A percentile compares a stretch with the other conserved stretches of the same genome.
Evolutionary conservation across 2,797 vertebrate species (phyloP).

Genomic region (Spheniscus humboldti): DNA sequence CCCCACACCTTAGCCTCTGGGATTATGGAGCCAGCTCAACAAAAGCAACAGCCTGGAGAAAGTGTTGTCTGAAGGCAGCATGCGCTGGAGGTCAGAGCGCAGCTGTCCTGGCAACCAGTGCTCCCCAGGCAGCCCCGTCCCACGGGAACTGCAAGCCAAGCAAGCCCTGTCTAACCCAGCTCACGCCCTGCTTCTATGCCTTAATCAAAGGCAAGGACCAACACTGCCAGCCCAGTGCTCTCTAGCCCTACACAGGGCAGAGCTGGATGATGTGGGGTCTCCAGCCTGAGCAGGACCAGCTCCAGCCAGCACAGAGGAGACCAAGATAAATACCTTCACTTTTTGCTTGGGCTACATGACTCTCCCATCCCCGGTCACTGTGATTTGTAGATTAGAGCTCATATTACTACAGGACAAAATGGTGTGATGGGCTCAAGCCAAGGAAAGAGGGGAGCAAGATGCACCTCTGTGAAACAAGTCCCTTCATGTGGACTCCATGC

Average conservation of each 20-base stretch:
- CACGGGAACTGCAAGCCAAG: background rate
- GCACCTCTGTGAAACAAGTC: background rate
- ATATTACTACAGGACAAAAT: background rate
- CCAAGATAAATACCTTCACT: background rate
- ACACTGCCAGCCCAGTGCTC: background rate
- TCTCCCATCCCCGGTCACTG: background rate
- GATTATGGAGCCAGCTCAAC: background rate
- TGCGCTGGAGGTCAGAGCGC: background rate
- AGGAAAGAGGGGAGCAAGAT: background rate
- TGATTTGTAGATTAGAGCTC: background rate
- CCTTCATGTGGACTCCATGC: background rate
- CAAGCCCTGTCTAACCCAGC: background rate
- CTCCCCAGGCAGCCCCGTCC: background rate
- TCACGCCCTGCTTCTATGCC: background rate
- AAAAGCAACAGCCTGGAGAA: background rate
- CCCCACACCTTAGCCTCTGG: background rate
- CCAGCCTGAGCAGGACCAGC: background rate
- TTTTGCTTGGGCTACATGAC: background rate
- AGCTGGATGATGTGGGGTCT: background rate
- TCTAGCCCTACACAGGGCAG: background rate
- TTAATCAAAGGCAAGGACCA: background rate
- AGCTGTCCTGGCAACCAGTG: background rate
- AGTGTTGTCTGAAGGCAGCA: background rate
- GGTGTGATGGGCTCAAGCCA: background rate
- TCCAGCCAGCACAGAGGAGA: background rate